Evolutionary conservation across 2,113 vertebrate species (phyloP), one percentile per base, ranked within the genome.

Genomic region (Panurus biarmicus): DNA sequence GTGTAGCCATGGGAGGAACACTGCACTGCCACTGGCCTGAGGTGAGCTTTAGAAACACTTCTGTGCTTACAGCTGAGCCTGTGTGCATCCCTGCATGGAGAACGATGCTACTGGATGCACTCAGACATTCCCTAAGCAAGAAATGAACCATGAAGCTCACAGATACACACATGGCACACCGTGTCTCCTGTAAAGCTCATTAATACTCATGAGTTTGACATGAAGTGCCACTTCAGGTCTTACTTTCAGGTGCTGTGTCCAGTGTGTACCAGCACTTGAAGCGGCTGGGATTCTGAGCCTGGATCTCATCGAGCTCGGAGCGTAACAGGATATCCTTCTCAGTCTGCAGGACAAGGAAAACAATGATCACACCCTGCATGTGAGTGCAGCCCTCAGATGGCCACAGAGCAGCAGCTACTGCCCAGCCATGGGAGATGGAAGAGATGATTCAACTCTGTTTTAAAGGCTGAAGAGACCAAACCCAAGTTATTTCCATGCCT

Each of bases 241-340:
- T 97, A 99, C 99, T 93, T 12, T 98, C 98, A 8, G 99, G 98
- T 3, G 98, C 98, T 29, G 45, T 98, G 97, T 99, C 99, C 82
- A 99, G 40, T 0, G 99, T 99, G 97, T 98, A 99, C 99, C 99
- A 99, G 83, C 99, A 98, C 93, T 99, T 99, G 80, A 99, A 99
- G 28, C 98, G 98, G 3, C 91, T 21, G 0, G 99, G 97, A 73
- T 99, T 77, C 56, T 98, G 97, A 6, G 94, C 98, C 94, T 97
- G 96, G 69, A 99, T 97, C 54, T 99, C 99, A 48, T 99, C 99
- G 86, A 99, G 97, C 96, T 99, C 99, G 0, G 98, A 89, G 6
- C 98, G 98, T 42, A 99, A 88, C 94, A 99, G 96, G 91, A 99
- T 99, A 92, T 99, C 99, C 93, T 98, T 98, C 97, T 99, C 99